Evolutionary conservation across 2,113 vertebrate species (phyloP).

Genomic region (Heterocephalus glaber): DNA sequence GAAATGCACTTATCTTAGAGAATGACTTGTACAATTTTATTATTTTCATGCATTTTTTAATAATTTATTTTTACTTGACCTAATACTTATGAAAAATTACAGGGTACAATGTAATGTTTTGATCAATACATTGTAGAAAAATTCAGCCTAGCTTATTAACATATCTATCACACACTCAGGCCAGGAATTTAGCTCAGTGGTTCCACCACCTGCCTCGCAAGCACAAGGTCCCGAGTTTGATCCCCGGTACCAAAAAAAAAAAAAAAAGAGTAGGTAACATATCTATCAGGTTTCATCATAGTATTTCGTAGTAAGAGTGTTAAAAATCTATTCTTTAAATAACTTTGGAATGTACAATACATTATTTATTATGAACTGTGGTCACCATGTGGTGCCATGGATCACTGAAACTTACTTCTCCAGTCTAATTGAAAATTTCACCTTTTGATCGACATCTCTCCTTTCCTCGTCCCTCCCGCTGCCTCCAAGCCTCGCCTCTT

Average conservation of each 20-base stretch:
- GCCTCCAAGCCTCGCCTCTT: background rate
- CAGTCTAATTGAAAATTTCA: too few relatives aligned
- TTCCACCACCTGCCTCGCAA: too few relatives aligned
- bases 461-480: background rate
- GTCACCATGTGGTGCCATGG: background rate
- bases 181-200: too few relatives aligned
- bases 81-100: background rate
- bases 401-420: background rate
- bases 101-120: background rate
- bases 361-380: background rate
- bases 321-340: background rate
- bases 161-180: too few relatives aligned
- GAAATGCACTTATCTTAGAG: conserved; percentile 17
- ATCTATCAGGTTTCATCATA: background rate
- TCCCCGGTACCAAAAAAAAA: too few relatives aligned
- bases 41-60: background rate
- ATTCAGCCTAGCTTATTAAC: background rate
- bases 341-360: background rate
- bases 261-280: too few relatives aligned
- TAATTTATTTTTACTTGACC: background rate
- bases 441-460: background rate
- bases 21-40: background rate
- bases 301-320: background rate
- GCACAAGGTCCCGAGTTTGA: too few relatives aligned
- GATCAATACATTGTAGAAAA: background rate